Conservation (phyloP, 2,888 invertebrate genomes). For the Leptinotarsa rubiginosa region DNA sequence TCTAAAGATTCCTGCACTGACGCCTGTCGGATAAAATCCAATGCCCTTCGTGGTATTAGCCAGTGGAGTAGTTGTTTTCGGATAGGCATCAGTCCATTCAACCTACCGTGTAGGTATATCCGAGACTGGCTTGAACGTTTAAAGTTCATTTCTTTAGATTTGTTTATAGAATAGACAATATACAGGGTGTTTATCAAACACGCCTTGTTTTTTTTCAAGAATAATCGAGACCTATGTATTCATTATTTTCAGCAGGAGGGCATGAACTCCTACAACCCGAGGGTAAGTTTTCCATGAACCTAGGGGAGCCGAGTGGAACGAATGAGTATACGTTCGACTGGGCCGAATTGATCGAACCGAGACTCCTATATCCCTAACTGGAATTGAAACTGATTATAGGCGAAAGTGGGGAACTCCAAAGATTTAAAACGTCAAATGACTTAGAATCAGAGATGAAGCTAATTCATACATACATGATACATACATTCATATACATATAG, state of each 20-base stretch:
- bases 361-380: constrained; percentile 34
- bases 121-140: no score
- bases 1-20: no score
- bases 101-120: no score
- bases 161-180: no score
- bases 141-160: no score
- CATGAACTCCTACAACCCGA: constrained; percentile 30
- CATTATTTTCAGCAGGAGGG: constrained; percentile 32
- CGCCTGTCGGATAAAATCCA: no score
- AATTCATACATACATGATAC: no score
- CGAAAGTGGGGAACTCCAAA: neutral
- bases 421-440: neutral
- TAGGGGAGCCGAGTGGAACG: neutral
- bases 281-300: constrained; percentile 33
- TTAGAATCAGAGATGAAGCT: no score
- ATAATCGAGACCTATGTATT: neutral
- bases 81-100: no score
- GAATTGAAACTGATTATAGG: neutral
- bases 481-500: no score
- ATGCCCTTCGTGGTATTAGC: no score
- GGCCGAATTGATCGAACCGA: constrained; percentile 37
- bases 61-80: no score
- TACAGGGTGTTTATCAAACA: neutral
- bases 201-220: neutral
- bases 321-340: constrained; percentile 19